Percentiles rank a stretch among this genome's conserved stretches.
These are phyloP conservation scores for Hirudinaria manillensis DNA, from an alignment of 2,888 invertebrate genomes.

Conservation along the genomic window DNA sequence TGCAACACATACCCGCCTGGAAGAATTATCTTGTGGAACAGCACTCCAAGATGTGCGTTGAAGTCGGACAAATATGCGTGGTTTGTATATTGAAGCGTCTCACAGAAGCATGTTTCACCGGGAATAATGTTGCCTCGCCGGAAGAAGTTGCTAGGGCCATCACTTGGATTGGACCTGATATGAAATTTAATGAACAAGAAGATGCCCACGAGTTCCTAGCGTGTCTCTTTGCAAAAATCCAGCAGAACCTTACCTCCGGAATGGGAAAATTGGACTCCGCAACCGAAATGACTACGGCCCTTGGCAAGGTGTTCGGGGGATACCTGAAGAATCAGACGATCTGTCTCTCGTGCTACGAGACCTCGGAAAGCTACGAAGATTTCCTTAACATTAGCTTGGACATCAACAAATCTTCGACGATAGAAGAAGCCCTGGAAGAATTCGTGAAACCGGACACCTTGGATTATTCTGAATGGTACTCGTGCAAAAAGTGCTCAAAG, in stretches of 20 bases:
- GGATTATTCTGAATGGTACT: constrained; percentile 12
- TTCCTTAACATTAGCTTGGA: constrained; percentile 24
- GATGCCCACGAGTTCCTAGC: constrained; percentile 29
- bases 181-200: constrained; percentile 12
- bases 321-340: constrained; percentile 22
- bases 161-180: background rate
- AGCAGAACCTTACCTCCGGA: background rate
- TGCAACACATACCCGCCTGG: constrained; percentile 13
- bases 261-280: background rate
- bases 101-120: no score
- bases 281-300: constrained; percentile 12
- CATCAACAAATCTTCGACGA: background rate
- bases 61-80: no score
- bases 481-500: constrained; percentile 10
- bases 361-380: constrained; percentile 22
- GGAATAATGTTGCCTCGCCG: no score
- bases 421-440: background rate
- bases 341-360: constrained; percentile 4
- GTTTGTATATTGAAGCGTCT: no score
- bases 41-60: background rate
- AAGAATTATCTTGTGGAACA: constrained; percentile 10
- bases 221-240: constrained; percentile 6
- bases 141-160: no score
- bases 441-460: constrained; percentile 1
- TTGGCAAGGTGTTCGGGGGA: constrained; percentile 18